These are phyloP conservation scores for Drosophila quadrilineata DNA, from an alignment of 1,140 invertebrate species.

Conservation along the genomic window DNA sequence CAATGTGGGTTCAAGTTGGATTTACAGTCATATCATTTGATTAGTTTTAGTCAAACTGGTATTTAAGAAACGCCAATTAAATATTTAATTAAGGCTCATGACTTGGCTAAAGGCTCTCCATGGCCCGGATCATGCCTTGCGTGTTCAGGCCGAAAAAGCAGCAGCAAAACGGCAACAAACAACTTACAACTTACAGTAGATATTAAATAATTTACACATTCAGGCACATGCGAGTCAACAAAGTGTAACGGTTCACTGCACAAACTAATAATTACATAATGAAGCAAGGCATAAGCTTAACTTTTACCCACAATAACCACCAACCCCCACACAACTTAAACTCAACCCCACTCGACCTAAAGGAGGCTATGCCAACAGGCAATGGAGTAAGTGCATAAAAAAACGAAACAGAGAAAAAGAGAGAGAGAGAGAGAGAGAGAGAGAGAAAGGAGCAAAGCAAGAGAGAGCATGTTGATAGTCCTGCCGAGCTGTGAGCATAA, in stretches of 20 bases:
- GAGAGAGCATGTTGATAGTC: slow-evolving; percentile 8
- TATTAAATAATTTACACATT: slow-evolving; percentile 65
- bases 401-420: too few relatives aligned
- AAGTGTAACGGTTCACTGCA: slow-evolving; percentile 68
- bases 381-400: too few relatives aligned
- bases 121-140: too few relatives aligned
- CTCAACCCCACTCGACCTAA: neutral
- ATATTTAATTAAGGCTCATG: slow-evolving; percentile 47
- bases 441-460: slow-evolving; percentile 8
- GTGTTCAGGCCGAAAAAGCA: too few relatives aligned
- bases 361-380: too few relatives aligned
- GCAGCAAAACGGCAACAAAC: neutral
- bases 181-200: slow-evolving; percentile 9
- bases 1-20: neutral
- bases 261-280: slow-evolving; percentile 78
- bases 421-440: neutral
- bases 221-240: slow-evolving; percentile 33
- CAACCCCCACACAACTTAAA: neutral
- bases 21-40: slow-evolving; percentile 14
- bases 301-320: slow-evolving; percentile 36
- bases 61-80: slow-evolving; percentile 59
- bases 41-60: slow-evolving; percentile 18
- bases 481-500: slow-evolving; percentile 3
- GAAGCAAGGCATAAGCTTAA: slow-evolving; percentile 58
- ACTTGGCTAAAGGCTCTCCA: too few relatives aligned